Conservation (phyloP, 2,888 invertebrate genomes). For the Pilophorus perplexus region DNA sequence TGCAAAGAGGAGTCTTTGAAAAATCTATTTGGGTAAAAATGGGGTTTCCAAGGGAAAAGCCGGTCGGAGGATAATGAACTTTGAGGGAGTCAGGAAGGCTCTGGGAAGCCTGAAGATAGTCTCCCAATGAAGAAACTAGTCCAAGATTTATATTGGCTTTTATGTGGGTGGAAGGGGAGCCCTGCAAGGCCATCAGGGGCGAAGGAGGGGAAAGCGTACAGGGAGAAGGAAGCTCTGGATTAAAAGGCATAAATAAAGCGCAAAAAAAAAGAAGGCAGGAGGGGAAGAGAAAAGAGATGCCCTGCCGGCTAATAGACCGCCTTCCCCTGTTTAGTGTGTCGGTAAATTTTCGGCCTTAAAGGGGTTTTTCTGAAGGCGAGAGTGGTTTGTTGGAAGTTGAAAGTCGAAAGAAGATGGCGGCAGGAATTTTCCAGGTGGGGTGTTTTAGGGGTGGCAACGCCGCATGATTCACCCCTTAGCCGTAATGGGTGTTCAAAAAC, state of each 20-base stretch:
- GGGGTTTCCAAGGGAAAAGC: too few relatives aligned
- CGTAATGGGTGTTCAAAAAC: constrained; percentile 21
- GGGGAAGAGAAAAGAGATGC: neutral
- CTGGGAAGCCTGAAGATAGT: constrained; percentile 5
- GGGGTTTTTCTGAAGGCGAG: constrained; percentile 18
- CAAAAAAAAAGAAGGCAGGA: constrained; percentile 17
- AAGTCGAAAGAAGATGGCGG: constrained; percentile 8
- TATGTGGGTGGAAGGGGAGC: constrained; percentile 39
- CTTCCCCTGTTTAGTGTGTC: constrained; percentile 37
- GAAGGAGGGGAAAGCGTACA: neutral
- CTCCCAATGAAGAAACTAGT: constrained; percentile 41
- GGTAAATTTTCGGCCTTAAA: constrained; percentile 39
- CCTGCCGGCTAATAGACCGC: constrained; percentile 40
- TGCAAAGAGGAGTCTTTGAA: too few relatives aligned
- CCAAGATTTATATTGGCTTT: constrained; percentile 46
- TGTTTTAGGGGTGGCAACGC: neutral
- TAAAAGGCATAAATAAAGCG: constrained; percentile 41
- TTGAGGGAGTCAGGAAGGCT: constrained; percentile 6
- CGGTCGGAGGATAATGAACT: constrained; percentile 20
- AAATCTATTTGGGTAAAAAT: too few relatives aligned
- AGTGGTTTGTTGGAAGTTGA: neutral
- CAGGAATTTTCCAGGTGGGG: constrained; percentile 4
- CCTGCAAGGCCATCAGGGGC: neutral
- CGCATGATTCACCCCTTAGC: constrained; percentile 19
- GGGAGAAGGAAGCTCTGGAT: constrained; percentile 17